Conservation (phyloP, 2,888 invertebrate genomes). For the Drosophila pegasa region DNA sequence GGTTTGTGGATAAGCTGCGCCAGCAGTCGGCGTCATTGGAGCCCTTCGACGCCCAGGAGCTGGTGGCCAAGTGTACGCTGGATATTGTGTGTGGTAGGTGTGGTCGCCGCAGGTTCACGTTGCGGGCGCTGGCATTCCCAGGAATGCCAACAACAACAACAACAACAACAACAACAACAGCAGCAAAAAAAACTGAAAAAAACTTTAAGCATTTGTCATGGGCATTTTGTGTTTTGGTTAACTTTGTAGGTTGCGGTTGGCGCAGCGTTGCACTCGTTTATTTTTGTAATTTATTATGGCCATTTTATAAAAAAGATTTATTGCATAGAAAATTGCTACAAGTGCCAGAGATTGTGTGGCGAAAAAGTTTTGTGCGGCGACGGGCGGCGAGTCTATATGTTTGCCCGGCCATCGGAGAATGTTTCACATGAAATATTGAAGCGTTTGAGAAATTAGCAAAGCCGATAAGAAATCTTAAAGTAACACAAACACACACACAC, state of each 20-base stretch:
- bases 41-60: slow-evolving; percentile 85
- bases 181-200: too few species aligned
- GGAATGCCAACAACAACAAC: too few species aligned
- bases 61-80: slow-evolving; percentile 85
- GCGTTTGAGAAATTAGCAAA: background rate
- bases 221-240: slow-evolving; percentile 29
- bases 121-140: too few species aligned
- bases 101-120: too few species aligned
- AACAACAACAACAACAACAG: too few species aligned
- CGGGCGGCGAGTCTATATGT: too few species aligned
- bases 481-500: too few species aligned
- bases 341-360: slow-evolving; percentile 56
- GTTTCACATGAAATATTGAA: slow-evolving; percentile 8
- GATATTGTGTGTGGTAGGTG: slow-evolving; percentile 84
- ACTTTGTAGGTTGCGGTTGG: slow-evolving; percentile 21
- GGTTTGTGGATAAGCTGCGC: slow-evolving; percentile 83
- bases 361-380: slow-evolving; percentile 49
- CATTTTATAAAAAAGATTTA: slow-evolving; percentile 68
- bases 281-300: slow-evolving; percentile 66
- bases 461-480: slow-evolving; percentile 3
- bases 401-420: background rate
- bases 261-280: slow-evolving; percentile 46
- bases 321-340: slow-evolving; percentile 55
- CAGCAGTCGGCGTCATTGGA: slow-evolving; percentile 38
- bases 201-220: slow-evolving; percentile 70